Evolutionary conservation across 1,140 invertebrate species (phyloP).

Genomic region (Zaprionus nigranus): DNA sequence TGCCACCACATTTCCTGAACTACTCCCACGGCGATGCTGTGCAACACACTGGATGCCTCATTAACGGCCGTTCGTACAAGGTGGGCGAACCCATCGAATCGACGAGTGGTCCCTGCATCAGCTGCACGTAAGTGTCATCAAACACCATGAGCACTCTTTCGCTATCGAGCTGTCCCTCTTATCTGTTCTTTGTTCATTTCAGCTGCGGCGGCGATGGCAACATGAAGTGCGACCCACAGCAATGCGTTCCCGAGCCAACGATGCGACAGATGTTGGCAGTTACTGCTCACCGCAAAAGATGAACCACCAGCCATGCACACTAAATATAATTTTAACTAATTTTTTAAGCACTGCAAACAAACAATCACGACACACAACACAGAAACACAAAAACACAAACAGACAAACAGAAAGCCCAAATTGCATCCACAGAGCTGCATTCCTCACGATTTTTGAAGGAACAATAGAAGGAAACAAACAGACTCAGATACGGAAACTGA

Average conservation of each 20-base stretch:
- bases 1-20: conserved; percentile 91
- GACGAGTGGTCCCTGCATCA: conserved; percentile 94
- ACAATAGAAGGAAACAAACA: conserved; percentile 44
- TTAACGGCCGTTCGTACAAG: conserved; percentile 92
- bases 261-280: conserved; percentile 94
- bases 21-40: conserved; percentile 91
- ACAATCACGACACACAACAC: conserved; percentile 61
- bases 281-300: conserved; percentile 89
- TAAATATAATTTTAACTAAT: conserved; percentile 84
- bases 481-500: conserved; percentile 40
- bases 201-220: conserved; percentile 95
- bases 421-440: conserved; percentile 63
- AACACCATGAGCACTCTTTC: background rate
- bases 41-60: conserved; percentile 91
- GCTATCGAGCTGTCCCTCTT: background rate
- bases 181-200: conserved; percentile 26
- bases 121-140: conserved; percentile 94
- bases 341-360: conserved; percentile 81
- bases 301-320: conserved; percentile 84
- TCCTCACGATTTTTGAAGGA: conserved; percentile 50
- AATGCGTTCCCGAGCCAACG: conserved; percentile 94
- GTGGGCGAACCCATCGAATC: conserved; percentile 93
- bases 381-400: conserved; percentile 50
- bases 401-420: conserved; percentile 61
- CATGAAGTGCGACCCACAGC: conserved; percentile 96